Evolutionary conservation across 2,113 vertebrate genomes (phyloP).

Genomic region (Atlantisia rogersi): DNA sequence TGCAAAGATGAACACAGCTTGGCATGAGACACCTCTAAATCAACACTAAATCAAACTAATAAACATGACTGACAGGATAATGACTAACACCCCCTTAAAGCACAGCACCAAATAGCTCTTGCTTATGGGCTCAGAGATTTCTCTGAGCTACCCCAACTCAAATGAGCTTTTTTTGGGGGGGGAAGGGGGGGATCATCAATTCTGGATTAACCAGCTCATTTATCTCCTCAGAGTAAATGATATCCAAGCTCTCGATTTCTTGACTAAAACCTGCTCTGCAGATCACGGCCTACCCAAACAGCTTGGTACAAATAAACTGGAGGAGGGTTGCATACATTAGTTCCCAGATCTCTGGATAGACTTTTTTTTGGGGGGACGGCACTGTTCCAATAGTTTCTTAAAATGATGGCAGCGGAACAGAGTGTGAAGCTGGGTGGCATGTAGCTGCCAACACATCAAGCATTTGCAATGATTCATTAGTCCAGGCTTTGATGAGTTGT

Average conservation of each 20-base stretch:
- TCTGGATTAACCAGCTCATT: background rate
- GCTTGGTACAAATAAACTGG: conserved; percentile 26
- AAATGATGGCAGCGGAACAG: conserved; percentile 59
- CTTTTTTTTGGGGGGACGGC: background rate
- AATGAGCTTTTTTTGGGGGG: background rate
- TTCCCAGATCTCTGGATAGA: conserved; percentile 46
- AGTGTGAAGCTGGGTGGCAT: conserved; percentile 66
- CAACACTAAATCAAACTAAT: background rate
- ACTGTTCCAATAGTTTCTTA: conserved; percentile 57
- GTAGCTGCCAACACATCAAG: conserved; percentile 61
- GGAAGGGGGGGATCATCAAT: background rate
- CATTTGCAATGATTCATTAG: conserved; percentile 65
- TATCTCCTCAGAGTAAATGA: background rate
- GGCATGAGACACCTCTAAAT: background rate
- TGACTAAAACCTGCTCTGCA: conserved; percentile 22
- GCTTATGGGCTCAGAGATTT: background rate
- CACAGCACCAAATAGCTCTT: background rate
- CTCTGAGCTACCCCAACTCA: background rate
- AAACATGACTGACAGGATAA: background rate
- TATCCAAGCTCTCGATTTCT: background rate
- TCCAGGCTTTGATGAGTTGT: conserved; percentile 35
- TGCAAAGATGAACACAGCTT: background rate
- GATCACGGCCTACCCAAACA: conserved; percentile 6
- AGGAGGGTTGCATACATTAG: conserved; percentile 36
- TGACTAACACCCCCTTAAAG: background rate